Percentiles rank a stretch among this genome's conserved stretches.
Conservation (phyloP, 2,888 invertebrate species). For the Acanthoscelides obtectus region DNA sequence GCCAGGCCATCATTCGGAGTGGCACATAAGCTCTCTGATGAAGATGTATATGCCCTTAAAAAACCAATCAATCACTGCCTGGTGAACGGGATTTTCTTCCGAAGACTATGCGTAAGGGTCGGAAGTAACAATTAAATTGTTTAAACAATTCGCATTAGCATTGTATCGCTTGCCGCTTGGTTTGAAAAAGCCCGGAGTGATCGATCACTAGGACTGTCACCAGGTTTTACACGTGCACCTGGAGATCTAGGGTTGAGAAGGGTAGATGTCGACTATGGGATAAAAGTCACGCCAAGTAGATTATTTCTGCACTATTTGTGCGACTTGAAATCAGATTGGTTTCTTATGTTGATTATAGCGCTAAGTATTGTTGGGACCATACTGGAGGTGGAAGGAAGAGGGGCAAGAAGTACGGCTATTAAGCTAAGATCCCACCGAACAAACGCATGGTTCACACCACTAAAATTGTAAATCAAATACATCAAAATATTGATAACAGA, state of each 20-base stretch:
- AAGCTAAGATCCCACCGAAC: no score
- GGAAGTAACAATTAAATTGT: conserved; percentile 45
- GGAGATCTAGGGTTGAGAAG: neutral
- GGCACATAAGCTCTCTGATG: conserved; percentile 22
- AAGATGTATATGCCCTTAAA: conserved; percentile 26
- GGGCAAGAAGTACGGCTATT: no score
- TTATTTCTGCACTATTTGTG: neutral
- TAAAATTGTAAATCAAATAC: no score
- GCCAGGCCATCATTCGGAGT: conserved; percentile 9
- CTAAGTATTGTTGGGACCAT: no score
- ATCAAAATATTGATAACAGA: no score
- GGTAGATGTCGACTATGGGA: neutral
- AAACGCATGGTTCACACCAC: no score
- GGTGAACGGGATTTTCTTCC: conserved; percentile 13
- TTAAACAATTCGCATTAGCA: conserved; percentile 46
- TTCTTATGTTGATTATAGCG: no score
- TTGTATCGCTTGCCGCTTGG: conserved; percentile 17
- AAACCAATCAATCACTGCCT: conserved; percentile 22
- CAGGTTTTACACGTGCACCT: neutral
- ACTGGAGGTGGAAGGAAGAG: no score
- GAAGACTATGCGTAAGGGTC: conserved; percentile 24
- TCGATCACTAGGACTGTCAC: neutral
- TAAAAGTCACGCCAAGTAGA: neutral
- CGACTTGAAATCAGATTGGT: no score
- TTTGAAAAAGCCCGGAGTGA: conserved; percentile 24